These are phyloP conservation scores for Aurelia aurita complex sp. Pacific DNA, from an alignment of 30 jellyfish, hydroid and myxozoan species.

Conservation along the genomic window DNA sequence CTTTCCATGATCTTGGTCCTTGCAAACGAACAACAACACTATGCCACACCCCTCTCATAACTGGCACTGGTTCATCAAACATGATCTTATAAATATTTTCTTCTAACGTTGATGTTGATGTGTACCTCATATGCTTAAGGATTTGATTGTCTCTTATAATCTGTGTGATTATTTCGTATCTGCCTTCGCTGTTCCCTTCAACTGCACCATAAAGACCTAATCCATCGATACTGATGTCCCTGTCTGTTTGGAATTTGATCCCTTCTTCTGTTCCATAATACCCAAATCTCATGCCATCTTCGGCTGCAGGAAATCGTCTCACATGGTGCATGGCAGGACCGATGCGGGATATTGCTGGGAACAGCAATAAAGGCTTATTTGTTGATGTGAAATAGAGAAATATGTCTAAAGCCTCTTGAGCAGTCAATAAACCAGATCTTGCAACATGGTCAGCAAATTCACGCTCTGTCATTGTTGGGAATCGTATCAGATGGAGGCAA, in stretches of 20 bases:
- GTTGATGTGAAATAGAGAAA: slow-evolving; percentile 70
- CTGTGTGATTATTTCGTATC: slow-evolving; percentile 70
- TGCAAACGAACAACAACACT: slow-evolving; percentile 76
- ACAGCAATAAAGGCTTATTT: slow-evolving; percentile 46
- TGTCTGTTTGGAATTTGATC: slow-evolving; percentile 68
- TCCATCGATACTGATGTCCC: slow-evolving; percentile 72
- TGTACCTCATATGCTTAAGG: slow-evolving; percentile 67
- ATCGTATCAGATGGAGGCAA: slow-evolving; percentile 61
- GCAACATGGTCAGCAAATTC: slow-evolving; percentile 86
- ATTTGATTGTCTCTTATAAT: slow-evolving; percentile 68
- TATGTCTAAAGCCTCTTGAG: slow-evolving; percentile 65
- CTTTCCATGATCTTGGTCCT: slow-evolving; percentile 84
- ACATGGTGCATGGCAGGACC: slow-evolving; percentile 87
- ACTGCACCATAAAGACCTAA: slow-evolving; percentile 78
- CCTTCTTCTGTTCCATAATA: slow-evolving; percentile 81
- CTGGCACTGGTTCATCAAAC: slow-evolving; percentile 82
- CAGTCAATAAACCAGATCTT: slow-evolving; percentile 56
- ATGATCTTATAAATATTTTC: slow-evolving; percentile 62
- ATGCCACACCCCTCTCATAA: slow-evolving; percentile 75
- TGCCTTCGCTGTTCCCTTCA: slow-evolving; percentile 74
- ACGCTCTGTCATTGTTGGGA: slow-evolving; percentile 79
- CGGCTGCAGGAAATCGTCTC: slow-evolving; percentile 79
- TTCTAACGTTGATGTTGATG: slow-evolving; percentile 62
- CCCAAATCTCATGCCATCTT: slow-evolving; percentile 83
- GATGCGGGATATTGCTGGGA: slow-evolving; percentile 65